Percentiles rank a stretch among this genome's conserved stretches.
These are phyloP conservation scores for Parnassius glacialis DNA, from an alignment of 2,888 invertebrate genomes.

Conservation along the genomic window DNA sequence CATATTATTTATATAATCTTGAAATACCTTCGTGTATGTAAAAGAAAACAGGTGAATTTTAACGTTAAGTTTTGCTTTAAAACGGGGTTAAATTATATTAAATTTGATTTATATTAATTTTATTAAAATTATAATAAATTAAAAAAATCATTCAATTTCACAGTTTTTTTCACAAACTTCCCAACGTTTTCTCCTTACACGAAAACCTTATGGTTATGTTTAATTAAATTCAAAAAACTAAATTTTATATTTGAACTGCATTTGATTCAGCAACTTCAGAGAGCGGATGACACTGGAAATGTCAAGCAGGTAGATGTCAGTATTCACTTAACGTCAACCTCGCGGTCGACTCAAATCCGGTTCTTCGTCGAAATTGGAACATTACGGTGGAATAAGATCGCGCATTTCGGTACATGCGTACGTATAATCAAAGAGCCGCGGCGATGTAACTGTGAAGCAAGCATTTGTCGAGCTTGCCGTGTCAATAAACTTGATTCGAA, in stretches of 20 bases:
- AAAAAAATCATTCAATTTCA: no score
- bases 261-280: neutral
- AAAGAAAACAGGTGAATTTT: no score
- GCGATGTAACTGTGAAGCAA: slow-evolving; percentile 73
- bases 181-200: no score
- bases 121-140: no score
- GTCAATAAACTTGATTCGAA: slow-evolving; percentile 82
- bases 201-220: no score
- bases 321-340: slow-evolving; percentile 39
- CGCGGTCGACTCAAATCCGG: slow-evolving; percentile 38
- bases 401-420: slow-evolving; percentile 42
- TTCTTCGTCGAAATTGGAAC: slow-evolving; percentile 44
- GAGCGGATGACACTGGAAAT: slow-evolving; percentile 24
- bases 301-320: slow-evolving; percentile 28
- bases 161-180: neutral
- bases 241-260: neutral
- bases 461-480: slow-evolving; percentile 77
- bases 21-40: no score
- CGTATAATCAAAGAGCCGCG: slow-evolving; percentile 66
- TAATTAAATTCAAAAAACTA: no score
- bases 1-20: no score
- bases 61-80: no score
- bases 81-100: no score
- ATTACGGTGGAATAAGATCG: slow-evolving; percentile 49
- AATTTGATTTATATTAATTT: no score